Base-by-base conservation (phyloP, 2,113 vertebrate species). In the Onychostoma macrolepis region DNA sequence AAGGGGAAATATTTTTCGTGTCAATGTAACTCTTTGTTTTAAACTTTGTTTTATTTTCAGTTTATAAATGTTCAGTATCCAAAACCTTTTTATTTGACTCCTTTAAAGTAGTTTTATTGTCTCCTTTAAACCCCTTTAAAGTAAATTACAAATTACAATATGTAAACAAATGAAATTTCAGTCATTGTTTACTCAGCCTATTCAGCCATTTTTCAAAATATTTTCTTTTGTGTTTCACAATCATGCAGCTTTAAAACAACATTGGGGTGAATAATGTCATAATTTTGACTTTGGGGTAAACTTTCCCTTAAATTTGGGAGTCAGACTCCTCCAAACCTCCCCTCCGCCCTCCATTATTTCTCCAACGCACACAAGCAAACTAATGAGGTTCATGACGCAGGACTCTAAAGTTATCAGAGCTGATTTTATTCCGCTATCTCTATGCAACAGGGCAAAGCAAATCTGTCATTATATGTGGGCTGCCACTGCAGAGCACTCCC, bases 401-500 rank as follows among this genome's bases (percentile, higher is more conserved):
- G 48, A 74, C 33, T 84, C 82, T 71, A 56, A 74, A 53, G 4
- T 71, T 71, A 67, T 33, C 41, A 72, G 30, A 38, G 43, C 65
- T 72, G 65, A n/a, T 74, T 69, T 71, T 38, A 84, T 74, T 72
- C 82, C 38, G 82, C 24, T 50, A 50, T 74, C 33, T 84, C 82
- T 48, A 28, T 83, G 63, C 43, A 83, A 81, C 41, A 83, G 41
- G 53, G 26, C 41, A 33, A 48, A 56, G 67, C 12, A 84, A 53
- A 84, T 84, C 69, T 58, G 33, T 58, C 69, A 84, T 71, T 83
- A 45, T 71, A 83, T 69, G 80, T 83, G 63, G 80, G 80, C 43
- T 50, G 63, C 17, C 43, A 36, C 63, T 26, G 69, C 58, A 50
- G 61, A 71, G 81, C 65, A 83, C 81, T 71, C 81, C 65, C 61